Percentiles rank a stretch among this genome's conserved stretches.
Evolutionary conservation across 2,888 invertebrate genomes (phyloP).

Genomic region (Rhogogaster chlorosoma): DNA sequence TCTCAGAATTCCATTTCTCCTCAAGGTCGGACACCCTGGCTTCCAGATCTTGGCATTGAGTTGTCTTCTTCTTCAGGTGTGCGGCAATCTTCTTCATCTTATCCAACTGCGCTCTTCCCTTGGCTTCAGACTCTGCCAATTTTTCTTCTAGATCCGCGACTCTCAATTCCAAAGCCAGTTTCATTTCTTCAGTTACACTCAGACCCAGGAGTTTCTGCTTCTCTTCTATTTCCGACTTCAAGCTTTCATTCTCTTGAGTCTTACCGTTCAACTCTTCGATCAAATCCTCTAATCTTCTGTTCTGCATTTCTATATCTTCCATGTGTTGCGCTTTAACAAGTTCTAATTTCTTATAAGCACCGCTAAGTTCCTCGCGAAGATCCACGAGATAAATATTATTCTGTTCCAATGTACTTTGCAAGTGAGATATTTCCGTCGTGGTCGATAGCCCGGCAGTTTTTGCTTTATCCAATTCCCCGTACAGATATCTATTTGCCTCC

Average conservation of each 20-base stretch:
- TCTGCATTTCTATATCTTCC: conserved; percentile 76
- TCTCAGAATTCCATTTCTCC: conserved; percentile 64
- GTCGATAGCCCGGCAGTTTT: conserved; percentile 57
- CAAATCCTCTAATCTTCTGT: conserved; percentile 76
- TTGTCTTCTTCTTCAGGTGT: conserved; percentile 86
- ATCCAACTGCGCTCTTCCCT: conserved; percentile 86
- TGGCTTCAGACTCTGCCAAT: conserved; percentile 79
- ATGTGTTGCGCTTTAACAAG: conserved; percentile 73
- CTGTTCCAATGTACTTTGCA: conserved; percentile 63
- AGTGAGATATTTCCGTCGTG: conserved; percentile 61
- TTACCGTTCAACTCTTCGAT: conserved; percentile 77
- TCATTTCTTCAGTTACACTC: conserved; percentile 69
- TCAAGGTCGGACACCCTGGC: conserved; percentile 59
- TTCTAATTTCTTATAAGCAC: conserved; percentile 79
- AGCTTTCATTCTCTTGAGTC: conserved; percentile 73
- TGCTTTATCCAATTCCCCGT: conserved; percentile 71
- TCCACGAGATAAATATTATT: conserved; percentile 62
- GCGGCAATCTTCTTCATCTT: conserved; percentile 90
- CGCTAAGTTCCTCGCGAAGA: conserved; percentile 67
- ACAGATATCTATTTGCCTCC: conserved; percentile 73
- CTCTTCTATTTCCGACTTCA: conserved; percentile 74
- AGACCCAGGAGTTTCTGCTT: conserved; percentile 75
- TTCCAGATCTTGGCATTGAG: conserved; percentile 84
- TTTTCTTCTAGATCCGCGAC: conserved; percentile 76
- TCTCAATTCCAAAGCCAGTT: conserved; percentile 71